Percentiles rank a stretch among this genome's conserved stretches.
These are phyloP conservation scores for rat (Rattus norvegicus) DNA, from an alignment of 2,113 vertebrate species.

Conservation along the genomic window GRCr8 NC_086039.1:55746001-55746500, in stretches of 20 bases:
- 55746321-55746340: conserved; percentile 45
- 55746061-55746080: not conserved
- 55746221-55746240: not conserved
- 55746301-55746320: not conserved
- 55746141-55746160: not conserved
- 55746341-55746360: conserved; percentile 15
- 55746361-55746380: conserved; percentile 13
- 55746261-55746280: not conserved
- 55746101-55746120: not conserved
- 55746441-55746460: conserved; percentile 28
- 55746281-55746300: conserved; percentile 2
- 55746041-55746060: not conserved
- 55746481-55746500: conserved; percentile 34
- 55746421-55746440: not conserved
- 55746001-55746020: not conserved
- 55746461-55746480: conserved; percentile 14
- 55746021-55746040: not conserved
- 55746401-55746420: conserved; percentile 33
- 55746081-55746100: not conserved
- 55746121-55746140: not conserved
- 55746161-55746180: not conserved
- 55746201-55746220: not conserved
- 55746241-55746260: not conserved
- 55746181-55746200: not conserved
- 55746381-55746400: conserved; percentile 45